Percentiles rank a stretch among this genome's conserved stretches.
Conservation (phyloP, 2,113 vertebrate species). For the Apistogramma diplotaenia region DNA sequence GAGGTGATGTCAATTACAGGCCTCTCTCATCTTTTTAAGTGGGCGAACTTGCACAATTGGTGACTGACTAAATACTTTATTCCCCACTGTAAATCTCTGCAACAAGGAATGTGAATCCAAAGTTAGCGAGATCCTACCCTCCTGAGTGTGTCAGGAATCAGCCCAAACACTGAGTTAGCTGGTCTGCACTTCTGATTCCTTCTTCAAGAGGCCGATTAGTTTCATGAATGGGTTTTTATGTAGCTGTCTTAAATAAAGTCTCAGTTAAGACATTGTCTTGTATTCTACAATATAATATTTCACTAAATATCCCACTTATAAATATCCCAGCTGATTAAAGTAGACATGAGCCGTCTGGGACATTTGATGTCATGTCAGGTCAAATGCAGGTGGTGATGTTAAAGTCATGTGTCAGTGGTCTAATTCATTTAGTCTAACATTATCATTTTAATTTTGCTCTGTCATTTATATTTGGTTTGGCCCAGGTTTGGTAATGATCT, state of each 20-base stretch:
- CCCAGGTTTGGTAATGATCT: conserved; percentile 93
- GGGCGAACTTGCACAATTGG: too few species aligned
- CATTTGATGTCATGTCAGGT: too few species aligned
- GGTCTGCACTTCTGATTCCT: too few species aligned
- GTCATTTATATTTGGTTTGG: not conserved
- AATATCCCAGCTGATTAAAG: not conserved
- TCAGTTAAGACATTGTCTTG: not conserved
- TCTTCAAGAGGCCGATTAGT: fast-evolving
- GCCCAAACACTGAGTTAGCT: not conserved
- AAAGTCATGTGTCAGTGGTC: not conserved
- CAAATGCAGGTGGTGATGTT: not conserved
- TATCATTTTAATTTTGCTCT: not conserved
- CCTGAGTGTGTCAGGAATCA: not conserved
- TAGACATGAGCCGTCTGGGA: too few species aligned
- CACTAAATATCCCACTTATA: not conserved
- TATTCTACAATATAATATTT: not conserved
- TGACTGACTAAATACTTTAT: too few species aligned
- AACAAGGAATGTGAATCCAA: not conserved
- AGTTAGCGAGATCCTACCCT: not conserved
- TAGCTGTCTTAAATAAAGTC: not conserved
- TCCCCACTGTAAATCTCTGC: too few species aligned
- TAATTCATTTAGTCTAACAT: fast-evolving
- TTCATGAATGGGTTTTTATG: not conserved
- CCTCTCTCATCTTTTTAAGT: too few species aligned
- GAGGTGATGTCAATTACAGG: too few species aligned